Evolutionary conservation across 2,797 vertebrate genomes (phyloP).

Genomic region (Rhyacichthys aspro): DNA sequence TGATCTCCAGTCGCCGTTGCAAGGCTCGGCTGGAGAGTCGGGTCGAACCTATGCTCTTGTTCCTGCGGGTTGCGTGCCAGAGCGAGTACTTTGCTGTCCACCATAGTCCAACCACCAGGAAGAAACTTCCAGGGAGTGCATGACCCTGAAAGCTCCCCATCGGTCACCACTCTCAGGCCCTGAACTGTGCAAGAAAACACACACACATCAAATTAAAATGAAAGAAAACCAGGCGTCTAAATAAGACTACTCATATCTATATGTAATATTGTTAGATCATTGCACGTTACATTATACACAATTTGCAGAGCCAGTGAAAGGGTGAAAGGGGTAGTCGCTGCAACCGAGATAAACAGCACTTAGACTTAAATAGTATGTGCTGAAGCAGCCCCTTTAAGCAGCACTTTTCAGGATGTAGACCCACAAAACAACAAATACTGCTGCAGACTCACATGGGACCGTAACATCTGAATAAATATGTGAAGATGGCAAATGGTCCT

Average conservation of each 20-base stretch:
- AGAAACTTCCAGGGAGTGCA: conserved; percentile 88
- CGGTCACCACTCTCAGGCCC: conserved; percentile 21
- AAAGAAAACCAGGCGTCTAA: too few relatives aligned
- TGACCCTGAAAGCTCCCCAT: conserved; percentile 95
- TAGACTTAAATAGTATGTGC: conserved; percentile 44
- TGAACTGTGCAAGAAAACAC: conserved; percentile 13
- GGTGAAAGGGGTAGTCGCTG: conserved; percentile 30
- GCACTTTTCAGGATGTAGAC: conserved; percentile 1
- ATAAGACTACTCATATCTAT: too few relatives aligned
- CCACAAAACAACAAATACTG: too few relatives aligned
- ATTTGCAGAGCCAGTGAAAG: conserved; percentile 15
- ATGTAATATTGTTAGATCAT: too few relatives aligned
- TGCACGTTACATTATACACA: background rate
- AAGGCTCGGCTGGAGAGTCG: conserved; percentile 83
- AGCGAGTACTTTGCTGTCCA: conserved; percentile 88
- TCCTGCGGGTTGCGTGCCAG: conserved; percentile 85
- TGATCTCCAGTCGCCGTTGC: conserved; percentile 87
- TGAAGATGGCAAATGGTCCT: too few relatives aligned
- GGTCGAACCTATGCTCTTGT: conserved; percentile 83
- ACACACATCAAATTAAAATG: background rate
- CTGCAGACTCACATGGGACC: too few relatives aligned
- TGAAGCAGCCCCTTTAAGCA: conserved; percentile 4
- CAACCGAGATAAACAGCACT: conserved; percentile 45
- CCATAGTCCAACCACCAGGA: conserved; percentile 88
- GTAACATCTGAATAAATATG: too few relatives aligned